These are phyloP conservation scores for Apteryx mantelli DNA, from an alignment of 2,113 vertebrate species.

Conservation along the genomic window DNA sequence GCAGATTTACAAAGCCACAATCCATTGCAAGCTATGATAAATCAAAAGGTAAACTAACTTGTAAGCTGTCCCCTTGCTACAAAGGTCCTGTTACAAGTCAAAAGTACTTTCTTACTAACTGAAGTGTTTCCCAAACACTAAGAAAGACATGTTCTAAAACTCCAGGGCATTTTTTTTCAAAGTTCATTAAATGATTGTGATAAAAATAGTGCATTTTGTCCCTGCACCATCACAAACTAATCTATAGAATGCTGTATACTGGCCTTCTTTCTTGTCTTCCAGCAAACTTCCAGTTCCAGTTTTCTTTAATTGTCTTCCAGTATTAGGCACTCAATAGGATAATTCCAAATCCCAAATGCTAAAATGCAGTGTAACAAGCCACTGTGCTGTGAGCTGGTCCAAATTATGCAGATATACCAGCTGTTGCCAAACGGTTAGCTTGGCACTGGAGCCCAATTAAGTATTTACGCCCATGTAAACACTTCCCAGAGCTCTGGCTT, in stretches of 20 bases:
- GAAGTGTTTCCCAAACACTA: neutral
- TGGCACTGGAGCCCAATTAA: neutral
- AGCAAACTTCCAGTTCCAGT: neutral
- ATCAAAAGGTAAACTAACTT: neutral
- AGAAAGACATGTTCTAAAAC: neutral
- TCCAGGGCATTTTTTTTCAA: neutral
- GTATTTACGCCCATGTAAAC: constrained; percentile 6
- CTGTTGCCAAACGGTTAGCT: constrained; percentile 12
- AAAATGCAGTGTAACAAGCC: neutral
- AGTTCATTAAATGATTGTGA: neutral
- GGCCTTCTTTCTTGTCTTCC: neutral
- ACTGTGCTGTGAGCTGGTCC: neutral
- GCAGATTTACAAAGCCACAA: neutral
- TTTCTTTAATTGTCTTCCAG: neutral
- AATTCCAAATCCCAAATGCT: neutral
- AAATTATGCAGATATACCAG: neutral
- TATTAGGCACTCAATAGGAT: neutral
- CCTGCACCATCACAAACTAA: neutral
- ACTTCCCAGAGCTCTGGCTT: neutral
- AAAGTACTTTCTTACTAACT: neutral
- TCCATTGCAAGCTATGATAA: neutral
- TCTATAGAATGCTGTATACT: neutral
- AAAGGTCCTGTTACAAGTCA: neutral
- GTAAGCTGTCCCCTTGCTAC: neutral
- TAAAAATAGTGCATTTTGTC: neutral